These are phyloP conservation scores for Steinernema scapterisci DNA, from an alignment of 2,888 invertebrate species.

Conservation along the genomic window DNA sequence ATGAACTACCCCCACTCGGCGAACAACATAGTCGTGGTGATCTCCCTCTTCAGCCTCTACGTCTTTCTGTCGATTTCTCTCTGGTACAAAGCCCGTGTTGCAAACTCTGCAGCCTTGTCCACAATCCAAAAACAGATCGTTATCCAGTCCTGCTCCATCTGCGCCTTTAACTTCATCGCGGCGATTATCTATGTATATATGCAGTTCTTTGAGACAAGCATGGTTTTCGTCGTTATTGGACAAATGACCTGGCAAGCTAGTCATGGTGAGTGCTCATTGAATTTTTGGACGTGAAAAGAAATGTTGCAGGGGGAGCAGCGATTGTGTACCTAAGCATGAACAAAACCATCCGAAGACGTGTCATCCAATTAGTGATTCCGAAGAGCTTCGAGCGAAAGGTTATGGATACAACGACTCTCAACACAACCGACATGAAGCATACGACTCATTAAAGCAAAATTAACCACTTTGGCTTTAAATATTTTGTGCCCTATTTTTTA, in stretches of 20 bases:
- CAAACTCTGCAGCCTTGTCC: neutral
- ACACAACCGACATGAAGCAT: too few species aligned
- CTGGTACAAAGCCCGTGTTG: conserved; percentile 3
- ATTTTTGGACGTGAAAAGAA: neutral
- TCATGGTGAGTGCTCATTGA: neutral
- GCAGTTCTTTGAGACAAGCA: conserved; percentile 8
- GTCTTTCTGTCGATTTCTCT: conserved; percentile 1
- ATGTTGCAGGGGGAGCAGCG: neutral
- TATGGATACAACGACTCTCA: too few species aligned
- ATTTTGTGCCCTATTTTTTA: too few species aligned
- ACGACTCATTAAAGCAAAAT: too few species aligned
- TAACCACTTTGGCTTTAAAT: too few species aligned
- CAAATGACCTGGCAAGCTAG: conserved; percentile 27
- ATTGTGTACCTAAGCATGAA: conserved; percentile 20
- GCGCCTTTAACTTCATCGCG: conserved; percentile 8
- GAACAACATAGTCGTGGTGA: neutral
- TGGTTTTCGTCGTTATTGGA: neutral
- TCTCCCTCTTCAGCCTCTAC: neutral
- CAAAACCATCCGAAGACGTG: neutral
- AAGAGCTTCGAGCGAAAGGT: too few species aligned
- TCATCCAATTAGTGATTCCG: neutral
- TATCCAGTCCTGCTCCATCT: conserved; percentile 19
- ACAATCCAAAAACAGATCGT: neutral
- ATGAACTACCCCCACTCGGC: conserved; percentile 3
- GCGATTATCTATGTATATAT: conserved; percentile 18